Conservation (phyloP, 2,113 vertebrate species). For the Morone saxatilis region DNA sequence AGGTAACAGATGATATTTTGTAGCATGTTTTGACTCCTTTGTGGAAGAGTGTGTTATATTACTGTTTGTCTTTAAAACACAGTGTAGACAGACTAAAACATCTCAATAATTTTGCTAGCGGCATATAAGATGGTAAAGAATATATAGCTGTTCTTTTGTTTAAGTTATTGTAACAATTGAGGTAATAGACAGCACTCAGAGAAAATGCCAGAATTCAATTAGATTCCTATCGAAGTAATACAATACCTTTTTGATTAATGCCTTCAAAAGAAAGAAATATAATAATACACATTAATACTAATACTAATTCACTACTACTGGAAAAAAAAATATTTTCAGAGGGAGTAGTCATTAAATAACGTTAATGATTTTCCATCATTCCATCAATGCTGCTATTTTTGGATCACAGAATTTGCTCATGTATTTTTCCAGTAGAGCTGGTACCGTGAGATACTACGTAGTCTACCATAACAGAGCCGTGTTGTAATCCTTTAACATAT, state of each 20-base stretch:
- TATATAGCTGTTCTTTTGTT: not conserved
- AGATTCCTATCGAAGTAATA: not conserved
- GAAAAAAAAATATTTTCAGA: conserved; percentile 11
- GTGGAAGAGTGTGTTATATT: not conserved
- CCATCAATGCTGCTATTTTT: conserved; percentile 20
- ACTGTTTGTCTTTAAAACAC: not conserved
- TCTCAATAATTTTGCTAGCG: not conserved
- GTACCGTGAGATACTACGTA: conserved; percentile 11
- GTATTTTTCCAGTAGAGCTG: conserved; percentile 26
- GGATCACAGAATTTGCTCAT: conserved; percentile 12
- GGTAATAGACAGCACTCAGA: too few relatives aligned
- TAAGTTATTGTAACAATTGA: not conserved
- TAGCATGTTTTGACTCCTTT: conserved; percentile 2
- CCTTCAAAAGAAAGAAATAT: not conserved
- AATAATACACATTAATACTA: not conserved
- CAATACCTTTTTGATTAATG: not conserved
- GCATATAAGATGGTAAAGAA: not conserved
- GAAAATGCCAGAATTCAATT: not conserved
- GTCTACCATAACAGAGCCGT: conserved; percentile 48
- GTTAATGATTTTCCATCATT: not conserved
- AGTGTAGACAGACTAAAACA: not conserved
- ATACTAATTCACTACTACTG: not conserved
- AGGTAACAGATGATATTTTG: conserved; percentile 15
- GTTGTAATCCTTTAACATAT: conserved; percentile 63
- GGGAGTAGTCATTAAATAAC: not conserved